phyloP scores from a whole-genome alignment of 2,113 vertebrate genomes.

The Heteronetta atricapilla region DNA sequence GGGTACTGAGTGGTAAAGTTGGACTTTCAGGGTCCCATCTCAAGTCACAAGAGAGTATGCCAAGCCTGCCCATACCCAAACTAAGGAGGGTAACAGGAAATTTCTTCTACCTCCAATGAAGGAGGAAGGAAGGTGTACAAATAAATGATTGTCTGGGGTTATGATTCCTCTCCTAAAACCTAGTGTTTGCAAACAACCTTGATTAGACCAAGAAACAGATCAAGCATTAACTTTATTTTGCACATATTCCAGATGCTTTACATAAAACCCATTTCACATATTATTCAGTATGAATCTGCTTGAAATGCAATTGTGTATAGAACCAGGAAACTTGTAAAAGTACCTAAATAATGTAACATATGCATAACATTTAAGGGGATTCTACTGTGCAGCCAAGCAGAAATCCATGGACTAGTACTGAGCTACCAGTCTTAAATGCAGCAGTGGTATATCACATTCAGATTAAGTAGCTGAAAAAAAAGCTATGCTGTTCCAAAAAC shows the following conservation, averaged over 20 bases:
- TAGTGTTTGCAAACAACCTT: background rate
- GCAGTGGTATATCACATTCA: background rate
- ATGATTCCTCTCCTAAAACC: background rate
- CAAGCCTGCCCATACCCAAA: background rate
- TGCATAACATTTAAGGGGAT: background rate
- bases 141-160: background rate
- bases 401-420: background rate
- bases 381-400: background rate
- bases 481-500: background rate
- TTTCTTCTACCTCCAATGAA: background rate
- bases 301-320: background rate
- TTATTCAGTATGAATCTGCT: background rate
- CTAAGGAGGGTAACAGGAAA: rapidly evolving
- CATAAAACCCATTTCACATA: background rate
- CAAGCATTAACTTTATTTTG: background rate
- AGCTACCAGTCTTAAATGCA: background rate
- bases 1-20: background rate
- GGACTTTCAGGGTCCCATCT: background rate
- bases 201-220: background rate
- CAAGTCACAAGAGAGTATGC: background rate
- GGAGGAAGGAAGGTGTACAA: background rate
- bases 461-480: background rate
- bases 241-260: background rate
- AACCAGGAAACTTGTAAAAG: background rate
- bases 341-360: background rate